Base-by-base conservation (phyloP, 1,140 invertebrate species). In the Xylocopa sonorina region DNA sequence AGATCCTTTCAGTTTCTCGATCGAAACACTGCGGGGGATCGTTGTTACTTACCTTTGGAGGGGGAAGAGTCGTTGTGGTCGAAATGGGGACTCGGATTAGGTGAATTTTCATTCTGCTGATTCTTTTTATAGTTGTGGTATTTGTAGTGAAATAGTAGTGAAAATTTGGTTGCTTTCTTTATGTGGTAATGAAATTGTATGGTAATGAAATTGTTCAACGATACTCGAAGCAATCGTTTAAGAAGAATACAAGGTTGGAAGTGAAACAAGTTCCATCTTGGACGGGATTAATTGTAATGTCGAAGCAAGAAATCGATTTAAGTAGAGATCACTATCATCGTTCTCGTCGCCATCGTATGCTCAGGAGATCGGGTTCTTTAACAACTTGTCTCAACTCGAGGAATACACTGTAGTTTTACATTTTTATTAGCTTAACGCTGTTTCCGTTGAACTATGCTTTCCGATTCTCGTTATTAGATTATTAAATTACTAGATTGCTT, bases 251-350 rank as follows among this genome's bases (percentile, higher is more conserved):
- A 14, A 55, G 24, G 53, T 29, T 29, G 5, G 12, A 29, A 16
- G 12, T 21, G 18, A 43, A 21, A 41, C n/a, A n/a, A n/a, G n/a
- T n/a, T 18, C 7, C 12, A 7, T 41, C 12, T 27, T 5, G n/a
- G 34, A 27, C 38, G n/a, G 10, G 16, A 63, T 63, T 63, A 63
- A 63, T 43, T 63, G 27, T 12, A 16, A 24, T 63, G n/a, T 43
- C 62, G 62, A 18, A 63, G n/a, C 34, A 27, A 27, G 38, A 38
- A 43, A 63, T 57, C 53, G 53, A 57, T 63, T 63, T 63, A 27
- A 63, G 43, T 43, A 16, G 16, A 43, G 38, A 43, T 63, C 62
- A 63, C 43, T 63, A 43, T 63, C 62, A 16, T 27, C 24, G 38
- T n/a, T n/a, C n/a, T n/a, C n/a, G n/a, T n/a, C n/a, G n/a, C n/a